Evolutionary conservation across 2,113 vertebrate species (phyloP), one percentile per base, ranked within the genome.

Genomic region (Xyliphius kryptos): DNA sequence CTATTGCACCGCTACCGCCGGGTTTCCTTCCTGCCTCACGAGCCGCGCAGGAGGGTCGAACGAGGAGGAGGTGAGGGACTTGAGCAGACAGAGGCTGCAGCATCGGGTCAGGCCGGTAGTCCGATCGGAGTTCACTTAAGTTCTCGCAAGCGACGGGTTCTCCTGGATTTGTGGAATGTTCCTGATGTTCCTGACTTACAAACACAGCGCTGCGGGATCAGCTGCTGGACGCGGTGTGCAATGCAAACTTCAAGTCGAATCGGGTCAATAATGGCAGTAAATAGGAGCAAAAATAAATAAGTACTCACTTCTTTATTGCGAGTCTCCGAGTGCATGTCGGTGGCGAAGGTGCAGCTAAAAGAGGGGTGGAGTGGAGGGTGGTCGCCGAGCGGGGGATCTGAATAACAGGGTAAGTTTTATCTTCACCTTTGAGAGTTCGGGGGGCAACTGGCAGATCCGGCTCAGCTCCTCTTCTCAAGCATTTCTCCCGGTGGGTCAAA

Each of bases 291-390:
- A 15, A 49, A 73, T 48, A 68, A 43, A 69, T 72, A 70, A 56
- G n/a, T 70, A 79, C 87, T 87, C 87, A 88, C 87, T 88, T 85
- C 87, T 78, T 84, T 88, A 75, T 76, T 82, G 56, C 83, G 83
- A 74, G 79, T 86, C 82, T 88, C 87, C 78, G 85, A 86, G 85
- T 89, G 87, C 87, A 89, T 89, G 81, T 86, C 83, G 80, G 80
- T 81, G 68, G 78, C 81, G 79, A 75, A 14, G 79, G 78, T 74
- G 77, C 74, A 62, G 79, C 70, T 76, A 32, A 32, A 73, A 72
- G 17, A 52, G 79, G 81, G 82, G 82, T 76, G 85, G 82, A 79
- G 86, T 75, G 78, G 62, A 63, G 71, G 73, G 81, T 79, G 82
- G 79, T 76, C 71, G 79, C 55, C 55, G 79, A 62, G 69, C 78